Base-by-base conservation (phyloP, 2,888 invertebrate genomes). In the Papilio elwesi region DNA sequence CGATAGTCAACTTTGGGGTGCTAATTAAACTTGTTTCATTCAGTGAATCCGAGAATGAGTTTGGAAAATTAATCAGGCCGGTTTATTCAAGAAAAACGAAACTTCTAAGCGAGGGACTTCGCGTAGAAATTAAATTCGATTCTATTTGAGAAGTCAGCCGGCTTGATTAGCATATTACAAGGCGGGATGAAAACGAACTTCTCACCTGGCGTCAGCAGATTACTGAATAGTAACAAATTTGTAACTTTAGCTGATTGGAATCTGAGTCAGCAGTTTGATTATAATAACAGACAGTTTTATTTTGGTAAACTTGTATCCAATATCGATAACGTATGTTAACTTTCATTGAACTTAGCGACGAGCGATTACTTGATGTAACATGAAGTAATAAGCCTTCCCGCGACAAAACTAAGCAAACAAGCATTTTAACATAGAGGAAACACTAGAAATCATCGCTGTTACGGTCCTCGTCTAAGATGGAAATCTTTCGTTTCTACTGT, bases 21-120 rank as follows among this genome's bases (percentile, higher is more conserved):
- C 89, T 91, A 90, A 92, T 92, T 91, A 90, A 92, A 91, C 85
- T 90, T 88, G 86, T 90, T 91, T 89, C 85, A 88, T 90, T 89
- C 85, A 85, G 89, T 87, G 87, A 87, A 89, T 89, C 85, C 85
- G 87, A 87, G 88, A 89, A 86, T 87, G 87, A 89, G 87, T 87
- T 90, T 82, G 85, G 84, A 80, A 90, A 91, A 92, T 91, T 90
- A 90, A 92, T 91, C 88, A 89, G 86, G 78, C 78, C 83, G 77
- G 76, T 80, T 78, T 78, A 77, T 79, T 77, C 77, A 78, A 75
- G 81, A 86, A 88, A 89, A 90, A 90, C 90, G 86, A 84, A 89
- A 88, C 86, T 89, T 88, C 81, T 84, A 83, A 88, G 85, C 83
- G 84, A 79, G 81, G 82, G 84, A 84, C 82, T 84, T 82, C 82